Base-by-base conservation (phyloP, 2,888 invertebrate species). In the Nymphalis polychloros region DNA sequence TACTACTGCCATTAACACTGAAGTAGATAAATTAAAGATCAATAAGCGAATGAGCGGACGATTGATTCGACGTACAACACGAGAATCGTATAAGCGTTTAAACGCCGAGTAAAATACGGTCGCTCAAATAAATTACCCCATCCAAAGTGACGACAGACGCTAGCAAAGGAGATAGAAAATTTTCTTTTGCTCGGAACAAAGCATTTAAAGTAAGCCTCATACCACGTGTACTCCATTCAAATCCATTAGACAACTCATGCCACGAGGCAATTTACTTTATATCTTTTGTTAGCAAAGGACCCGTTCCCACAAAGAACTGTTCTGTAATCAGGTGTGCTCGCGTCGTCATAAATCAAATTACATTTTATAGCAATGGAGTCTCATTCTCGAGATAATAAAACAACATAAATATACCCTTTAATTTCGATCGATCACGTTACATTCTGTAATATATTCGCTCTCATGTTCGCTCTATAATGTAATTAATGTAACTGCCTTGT, bases 151-250 rank as follows among this genome's bases (percentile, higher is more conserved):
- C 83, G 84, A 83, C 84, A 87, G 85, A 82, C 78, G 81, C 79
- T 31, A 23, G 23, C 31, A 84, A 86, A 87, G 77, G 80, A 84
- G 85, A 87, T 82, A 82, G 81, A 77, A 83, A 85, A 88, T 87
- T 88, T 89, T 88, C 88, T 88, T 89, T 89, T 83, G 76, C 83
- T 74, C 77, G 84, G 88, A 89, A 90, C 89, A 90, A 90, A 88
- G 88, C 84, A 82, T 87, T 89, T 84, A 84, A 87, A 55, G 69
- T 84, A 83, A 84, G 86, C 88, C 84, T 84, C 85, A 83, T 85
- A 55, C 61, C 55, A 86, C 84, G 85, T 89, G 89, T 88, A 81
- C 88, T 85, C 85, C 84, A 86, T 88, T 89, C 85, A 88, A 90
- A 90, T 85, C 89, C 90, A 90, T 90, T 90, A 90, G 86, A 83